Percentiles rank a stretch among this genome's conserved stretches.
Evolutionary conservation across 2,888 invertebrate genomes (phyloP).

Genomic region (Cephus spinipes): DNA sequence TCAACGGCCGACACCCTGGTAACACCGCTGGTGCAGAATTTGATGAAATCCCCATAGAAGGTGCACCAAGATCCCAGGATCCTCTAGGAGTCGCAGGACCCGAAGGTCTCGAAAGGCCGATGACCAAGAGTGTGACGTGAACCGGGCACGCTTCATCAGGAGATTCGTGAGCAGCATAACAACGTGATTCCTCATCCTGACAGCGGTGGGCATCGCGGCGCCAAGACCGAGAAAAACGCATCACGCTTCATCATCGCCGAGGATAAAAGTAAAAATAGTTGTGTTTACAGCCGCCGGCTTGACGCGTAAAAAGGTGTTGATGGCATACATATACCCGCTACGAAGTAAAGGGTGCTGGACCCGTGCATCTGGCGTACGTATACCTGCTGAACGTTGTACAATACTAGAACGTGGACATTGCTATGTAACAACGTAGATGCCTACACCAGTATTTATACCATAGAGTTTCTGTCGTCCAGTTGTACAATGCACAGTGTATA

Average conservation of each 20-base stretch:
- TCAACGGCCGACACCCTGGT: background rate
- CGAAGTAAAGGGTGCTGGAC: background rate
- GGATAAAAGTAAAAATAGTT: conserved; percentile 24
- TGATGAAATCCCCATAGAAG: background rate
- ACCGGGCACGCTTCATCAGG: conserved; percentile 16
- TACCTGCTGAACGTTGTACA: background rate
- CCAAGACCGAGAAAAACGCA: conserved; percentile 22
- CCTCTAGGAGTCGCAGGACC: background rate
- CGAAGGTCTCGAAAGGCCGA: conserved; percentile 10
- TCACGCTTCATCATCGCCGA: conserved; percentile 13
- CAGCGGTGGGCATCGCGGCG: conserved; percentile 15
- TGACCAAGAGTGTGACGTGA: conserved; percentile 16
- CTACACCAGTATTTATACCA: background rate
- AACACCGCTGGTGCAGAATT: background rate
- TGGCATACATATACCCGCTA: conserved; percentile 17
- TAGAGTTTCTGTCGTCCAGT: background rate
- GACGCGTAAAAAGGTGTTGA: conserved; percentile 42
- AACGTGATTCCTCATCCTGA: conserved; percentile 25
- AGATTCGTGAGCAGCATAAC: conserved; percentile 24
- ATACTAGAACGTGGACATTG: background rate
- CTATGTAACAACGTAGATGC: background rate
- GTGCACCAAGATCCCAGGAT: background rate
- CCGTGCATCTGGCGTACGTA: background rate
- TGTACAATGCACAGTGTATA: background rate
- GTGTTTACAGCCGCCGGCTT: conserved; percentile 38